Evolutionary conservation across 2,888 invertebrate species (phyloP).

Genomic region (Apoda limacodes): DNA sequence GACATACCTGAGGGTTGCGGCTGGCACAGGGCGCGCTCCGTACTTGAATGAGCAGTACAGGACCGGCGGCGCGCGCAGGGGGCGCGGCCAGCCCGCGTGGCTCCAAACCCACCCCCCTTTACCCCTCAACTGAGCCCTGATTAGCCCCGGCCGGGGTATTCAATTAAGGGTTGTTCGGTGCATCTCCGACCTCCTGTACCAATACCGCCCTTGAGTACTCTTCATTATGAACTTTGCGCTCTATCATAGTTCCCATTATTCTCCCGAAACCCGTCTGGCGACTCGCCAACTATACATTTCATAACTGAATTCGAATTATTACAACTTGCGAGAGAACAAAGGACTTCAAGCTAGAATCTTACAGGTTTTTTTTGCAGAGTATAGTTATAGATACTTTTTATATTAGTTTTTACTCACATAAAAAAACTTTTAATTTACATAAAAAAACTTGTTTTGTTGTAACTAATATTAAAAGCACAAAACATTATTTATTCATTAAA

Average conservation of each 20-base stretch:
- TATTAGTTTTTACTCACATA: too few relatives aligned
- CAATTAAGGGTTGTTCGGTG: slow-evolving; percentile 64
- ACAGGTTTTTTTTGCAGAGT: too few relatives aligned
- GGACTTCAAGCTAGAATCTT: too few relatives aligned
- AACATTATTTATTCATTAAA: too few relatives aligned
- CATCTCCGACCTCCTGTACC: slow-evolving; percentile 36
- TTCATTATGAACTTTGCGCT: slow-evolving; percentile 52
- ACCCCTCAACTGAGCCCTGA: slow-evolving; percentile 65
- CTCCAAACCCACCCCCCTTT: slow-evolving; percentile 43
- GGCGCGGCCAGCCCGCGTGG: slow-evolving; percentile 72
- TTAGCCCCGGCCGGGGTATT: slow-evolving; percentile 65
- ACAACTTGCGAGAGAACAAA: slow-evolving; percentile 1
- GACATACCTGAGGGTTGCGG: slow-evolving; percentile 67
- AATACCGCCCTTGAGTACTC: slow-evolving; percentile 44
- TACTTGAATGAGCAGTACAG: slow-evolving; percentile 67
- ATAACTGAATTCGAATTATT: slow-evolving; percentile 3
- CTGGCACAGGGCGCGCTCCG: slow-evolving; percentile 63
- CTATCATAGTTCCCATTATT: slow-evolving; percentile 40
- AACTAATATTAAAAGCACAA: too few relatives aligned
- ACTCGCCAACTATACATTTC: slow-evolving; percentile 20
- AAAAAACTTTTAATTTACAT: too few relatives aligned
- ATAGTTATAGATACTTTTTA: too few relatives aligned
- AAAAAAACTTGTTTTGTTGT: too few relatives aligned
- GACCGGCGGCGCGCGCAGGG: slow-evolving; percentile 71
- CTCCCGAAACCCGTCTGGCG: slow-evolving; percentile 36